Evolutionary conservation across 1,140 invertebrate species (phyloP).

Genomic region (Hypothenemus hampei): DNA sequence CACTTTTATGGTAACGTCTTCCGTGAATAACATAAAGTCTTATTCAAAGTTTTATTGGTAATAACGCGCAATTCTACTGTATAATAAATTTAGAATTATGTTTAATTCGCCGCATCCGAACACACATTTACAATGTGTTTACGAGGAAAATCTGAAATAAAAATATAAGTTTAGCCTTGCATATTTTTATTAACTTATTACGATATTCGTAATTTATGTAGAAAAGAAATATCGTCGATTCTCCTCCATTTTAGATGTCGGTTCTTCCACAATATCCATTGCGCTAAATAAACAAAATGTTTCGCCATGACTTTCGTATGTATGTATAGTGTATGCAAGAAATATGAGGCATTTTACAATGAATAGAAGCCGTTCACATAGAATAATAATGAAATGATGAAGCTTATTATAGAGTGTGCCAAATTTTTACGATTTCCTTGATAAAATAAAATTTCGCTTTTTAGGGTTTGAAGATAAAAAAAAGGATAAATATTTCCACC

Average conservation of each 20-base stretch:
- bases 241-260: too few relatives aligned
- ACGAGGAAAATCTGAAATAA: conserved; percentile 2
- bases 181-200: not conserved
- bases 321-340: not conserved
- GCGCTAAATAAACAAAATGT: too few relatives aligned
- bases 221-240: not conserved
- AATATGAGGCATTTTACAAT: not conserved
- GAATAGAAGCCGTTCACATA: not conserved
- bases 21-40: conserved; percentile 3
- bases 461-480: not conserved
- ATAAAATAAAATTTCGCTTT: not conserved
- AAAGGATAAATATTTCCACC: not conserved
- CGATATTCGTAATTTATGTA: not conserved
- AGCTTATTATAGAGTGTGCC: not conserved
- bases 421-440: not conserved
- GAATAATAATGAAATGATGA: not conserved
- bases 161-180: not conserved
- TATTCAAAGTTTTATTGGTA: conserved; percentile 9
- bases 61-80: conserved; percentile 8
- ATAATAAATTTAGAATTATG: conserved; percentile 7
- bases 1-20: too few relatives aligned
- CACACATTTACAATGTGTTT: conserved; percentile 5
- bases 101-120: conserved; percentile 6
- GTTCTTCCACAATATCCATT: too few relatives aligned
- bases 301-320: not conserved